Conservation (phyloP, 64 coral and sea anemone genomes). For the Montipora capricornis region DNA sequence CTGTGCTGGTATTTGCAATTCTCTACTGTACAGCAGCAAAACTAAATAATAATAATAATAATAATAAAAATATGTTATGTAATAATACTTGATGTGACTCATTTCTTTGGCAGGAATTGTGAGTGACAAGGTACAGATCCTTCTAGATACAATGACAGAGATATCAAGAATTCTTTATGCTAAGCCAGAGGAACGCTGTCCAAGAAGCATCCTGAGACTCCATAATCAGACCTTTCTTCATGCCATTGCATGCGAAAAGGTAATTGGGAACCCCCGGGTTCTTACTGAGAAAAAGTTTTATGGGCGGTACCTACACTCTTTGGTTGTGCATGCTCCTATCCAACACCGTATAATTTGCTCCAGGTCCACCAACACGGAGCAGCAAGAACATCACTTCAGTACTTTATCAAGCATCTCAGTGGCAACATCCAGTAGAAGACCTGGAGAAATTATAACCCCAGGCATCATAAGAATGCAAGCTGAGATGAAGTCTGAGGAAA, state of each 20-base stretch:
- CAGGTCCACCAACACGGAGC: constrained; percentile 43
- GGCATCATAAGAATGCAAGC: constrained; percentile 50
- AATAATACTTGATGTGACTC: neutral
- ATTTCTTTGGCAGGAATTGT: constrained; percentile 16
- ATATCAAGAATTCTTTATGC: constrained; percentile 37
- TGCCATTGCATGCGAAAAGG: constrained; percentile 25
- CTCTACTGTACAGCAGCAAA: neutral
- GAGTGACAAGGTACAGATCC: constrained; percentile 24
- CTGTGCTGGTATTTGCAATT: neutral
- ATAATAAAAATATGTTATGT: neutral
- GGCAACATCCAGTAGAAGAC: constrained; percentile 29
- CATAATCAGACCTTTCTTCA: constrained; percentile 70
- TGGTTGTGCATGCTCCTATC: constrained; percentile 46
- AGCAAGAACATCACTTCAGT: constrained; percentile 51
- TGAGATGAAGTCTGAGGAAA: constrained; percentile 28
- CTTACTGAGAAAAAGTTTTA: constrained; percentile 54
- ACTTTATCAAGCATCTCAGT: constrained; percentile 1
- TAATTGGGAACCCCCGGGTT: constrained; percentile 42
- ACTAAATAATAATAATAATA: neutral
- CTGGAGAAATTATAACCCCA: constrained; percentile 47
- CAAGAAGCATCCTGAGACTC: constrained; percentile 34
- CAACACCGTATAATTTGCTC: constrained; percentile 14
- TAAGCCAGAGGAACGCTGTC: constrained; percentile 17
- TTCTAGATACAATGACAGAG: constrained; percentile 65
- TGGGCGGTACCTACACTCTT: constrained; percentile 58